Base-by-base conservation (phyloP, 2,113 vertebrate genomes). In the Anolis carolinensis region DNA sequence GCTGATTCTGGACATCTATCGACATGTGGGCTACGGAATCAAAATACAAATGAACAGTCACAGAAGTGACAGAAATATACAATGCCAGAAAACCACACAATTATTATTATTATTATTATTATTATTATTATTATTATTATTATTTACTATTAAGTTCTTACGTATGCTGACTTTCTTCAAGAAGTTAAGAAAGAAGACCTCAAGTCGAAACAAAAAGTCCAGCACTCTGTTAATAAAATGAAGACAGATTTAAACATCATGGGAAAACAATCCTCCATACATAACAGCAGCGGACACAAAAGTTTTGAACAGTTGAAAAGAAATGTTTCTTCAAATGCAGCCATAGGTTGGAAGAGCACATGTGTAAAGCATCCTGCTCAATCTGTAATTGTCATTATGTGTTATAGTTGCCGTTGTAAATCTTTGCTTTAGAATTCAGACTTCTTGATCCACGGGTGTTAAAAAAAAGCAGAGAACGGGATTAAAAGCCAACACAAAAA, bases 291-390 rank as follows among this genome's bases (percentile, higher is more conserved):
- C 65, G 10, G 55, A 68, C 36, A 20, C 36, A n/a, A 13, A 77
- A 20, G n/a, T 72, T 52, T 80, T 34, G 30, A n/a, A 34, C 25
- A 63, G 20, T 4, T 63, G 21, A 32, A 75, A 79, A 85, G 77
- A n/a, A 48, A 86, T n/a, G 77, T 34, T 81, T 65, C 70, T 81
- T 25, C 73, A 86, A 86, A 86, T 10, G 70, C 62, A 81, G 62
- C 44, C 25, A n/a, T 74, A 80, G 65, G 30, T 16, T 52, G 79
- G 34, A 72, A 48, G 18, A 73, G 23, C 21, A 34, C 36, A 79
- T 59, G 30, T 59, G 11, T 30, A 79, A 79, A 80, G 55, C 30
- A 79, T 81, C 5, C 36, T 32, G 55, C 14, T 63, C 14, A 48
- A 14, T 63, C 39, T 86, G 36, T 86, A 81, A 65, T 86, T 68